Evolutionary conservation across 2,113 vertebrate genomes (phyloP).

Genomic region (Centropus unirufus): DNA sequence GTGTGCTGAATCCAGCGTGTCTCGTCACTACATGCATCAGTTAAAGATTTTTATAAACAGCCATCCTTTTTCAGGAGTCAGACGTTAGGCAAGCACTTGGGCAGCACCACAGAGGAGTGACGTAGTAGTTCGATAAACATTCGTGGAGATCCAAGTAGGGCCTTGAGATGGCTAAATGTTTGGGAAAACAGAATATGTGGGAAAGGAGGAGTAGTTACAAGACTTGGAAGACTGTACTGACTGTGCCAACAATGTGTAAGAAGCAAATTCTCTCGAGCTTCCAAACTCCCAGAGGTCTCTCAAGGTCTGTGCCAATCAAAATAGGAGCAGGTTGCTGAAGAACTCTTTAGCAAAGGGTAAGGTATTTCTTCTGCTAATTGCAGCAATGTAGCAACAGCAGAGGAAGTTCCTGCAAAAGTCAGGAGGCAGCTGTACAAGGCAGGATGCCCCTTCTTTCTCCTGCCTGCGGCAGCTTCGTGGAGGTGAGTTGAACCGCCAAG

Average conservation of each 20-base stretch:
- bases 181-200: constrained; percentile 80
- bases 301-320: neutral
- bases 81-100: constrained; percentile 8
- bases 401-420: neutral
- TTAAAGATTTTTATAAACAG: constrained; percentile 52
- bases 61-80: constrained; percentile 5
- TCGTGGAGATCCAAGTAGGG: constrained; percentile 53
- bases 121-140: constrained; percentile 51
- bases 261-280: constrained; percentile 21
- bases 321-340: neutral
- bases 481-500: neutral
- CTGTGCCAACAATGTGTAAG: constrained; percentile 24
- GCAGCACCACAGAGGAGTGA: constrained; percentile 34
- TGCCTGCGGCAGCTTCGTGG: neutral
- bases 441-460: neutral
- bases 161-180: constrained; percentile 46
- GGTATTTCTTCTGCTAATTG: neutral
- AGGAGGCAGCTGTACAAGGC: neutral
- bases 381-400: neutral
- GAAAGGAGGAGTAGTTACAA: constrained; percentile 36
- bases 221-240: neutral
- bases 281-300: neutral
- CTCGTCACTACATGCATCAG: constrained; percentile 19
- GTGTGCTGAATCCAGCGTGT: neutral
- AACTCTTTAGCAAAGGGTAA: neutral